Conservation (phyloP, 2,113 vertebrate species). For the Mormyrus iriodes region DNA sequence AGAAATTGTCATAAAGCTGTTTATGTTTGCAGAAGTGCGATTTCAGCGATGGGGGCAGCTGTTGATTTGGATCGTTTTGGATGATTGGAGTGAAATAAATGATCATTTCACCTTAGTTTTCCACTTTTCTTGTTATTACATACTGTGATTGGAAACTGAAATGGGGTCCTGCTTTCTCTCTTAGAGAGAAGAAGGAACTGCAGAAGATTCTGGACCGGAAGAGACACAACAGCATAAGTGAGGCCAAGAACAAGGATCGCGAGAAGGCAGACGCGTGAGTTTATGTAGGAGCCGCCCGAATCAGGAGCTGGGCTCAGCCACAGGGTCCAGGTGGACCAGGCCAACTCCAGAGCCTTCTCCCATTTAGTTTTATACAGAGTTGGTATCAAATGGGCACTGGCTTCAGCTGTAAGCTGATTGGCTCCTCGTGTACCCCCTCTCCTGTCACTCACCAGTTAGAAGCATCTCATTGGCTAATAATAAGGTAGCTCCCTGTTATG, state of each 20-base stretch:
- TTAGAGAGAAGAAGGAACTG: slow-evolving; percentile 82
- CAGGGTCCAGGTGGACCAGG: neutral
- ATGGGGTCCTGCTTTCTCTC: neutral
- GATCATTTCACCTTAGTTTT: neutral
- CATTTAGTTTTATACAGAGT: neutral
- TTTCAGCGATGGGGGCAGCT: neutral
- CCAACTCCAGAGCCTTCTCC: neutral
- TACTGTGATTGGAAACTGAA: neutral
- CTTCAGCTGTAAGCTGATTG: neutral
- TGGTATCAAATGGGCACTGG: neutral
- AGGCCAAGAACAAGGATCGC: slow-evolving; percentile 70
- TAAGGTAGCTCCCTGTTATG: neutral
- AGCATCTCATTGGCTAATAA: neutral
- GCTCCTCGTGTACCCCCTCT: neutral
- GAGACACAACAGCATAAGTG: slow-evolving; percentile 74
- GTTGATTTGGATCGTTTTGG: neutral
- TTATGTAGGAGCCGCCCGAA: neutral
- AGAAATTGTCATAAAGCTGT: neutral
- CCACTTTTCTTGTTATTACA: neutral
- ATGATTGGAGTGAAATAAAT: neutral
- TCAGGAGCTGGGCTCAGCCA: neutral
- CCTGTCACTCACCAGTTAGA: neutral
- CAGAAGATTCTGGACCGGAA: slow-evolving; percentile 81
- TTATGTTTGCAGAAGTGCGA: neutral
- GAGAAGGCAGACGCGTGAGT: slow-evolving; percentile 71